Evolutionary conservation across 1,140 invertebrate genomes (phyloP).

Genomic region (Leptoteleia sp.): DNA sequence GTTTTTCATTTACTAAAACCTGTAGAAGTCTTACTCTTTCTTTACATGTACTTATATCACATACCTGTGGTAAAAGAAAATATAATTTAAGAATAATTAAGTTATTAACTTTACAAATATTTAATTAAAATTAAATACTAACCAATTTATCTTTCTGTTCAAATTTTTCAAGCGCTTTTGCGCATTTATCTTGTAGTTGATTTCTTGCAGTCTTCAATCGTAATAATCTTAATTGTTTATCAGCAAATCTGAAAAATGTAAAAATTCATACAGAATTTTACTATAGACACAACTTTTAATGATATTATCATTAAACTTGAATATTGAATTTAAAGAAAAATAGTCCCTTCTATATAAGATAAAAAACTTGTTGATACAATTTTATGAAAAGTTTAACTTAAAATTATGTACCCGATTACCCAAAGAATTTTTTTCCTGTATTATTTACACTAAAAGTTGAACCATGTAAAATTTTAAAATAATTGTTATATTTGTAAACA

Average conservation of each 20-base stretch:
- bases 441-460: no score
- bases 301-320: no score
- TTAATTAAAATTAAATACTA: slow-evolving; percentile 53
- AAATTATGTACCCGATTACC: no score
- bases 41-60: slow-evolving; percentile 84
- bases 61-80: slow-evolving; percentile 75
- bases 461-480: no score
- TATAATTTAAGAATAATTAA: not conserved
- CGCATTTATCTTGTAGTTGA: slow-evolving; percentile 83
- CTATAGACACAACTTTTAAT: no score
- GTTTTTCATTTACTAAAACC: slow-evolving; percentile 84
- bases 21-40: slow-evolving; percentile 85
- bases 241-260: slow-evolving; percentile 82
- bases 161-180: slow-evolving; percentile 82
- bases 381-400: no score
- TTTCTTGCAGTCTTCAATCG: slow-evolving; percentile 82
- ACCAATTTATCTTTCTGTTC: slow-evolving; percentile 84
- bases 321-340: no score
- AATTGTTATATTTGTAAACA: no score
- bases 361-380: no score
- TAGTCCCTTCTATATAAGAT: no score
- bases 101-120: slow-evolving; percentile 10
- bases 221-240: slow-evolving; percentile 84
- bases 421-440: no score
- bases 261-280: no score